Evolutionary conservation across 2,888 invertebrate genomes (phyloP).

Genomic region (Andrena minutula): DNA sequence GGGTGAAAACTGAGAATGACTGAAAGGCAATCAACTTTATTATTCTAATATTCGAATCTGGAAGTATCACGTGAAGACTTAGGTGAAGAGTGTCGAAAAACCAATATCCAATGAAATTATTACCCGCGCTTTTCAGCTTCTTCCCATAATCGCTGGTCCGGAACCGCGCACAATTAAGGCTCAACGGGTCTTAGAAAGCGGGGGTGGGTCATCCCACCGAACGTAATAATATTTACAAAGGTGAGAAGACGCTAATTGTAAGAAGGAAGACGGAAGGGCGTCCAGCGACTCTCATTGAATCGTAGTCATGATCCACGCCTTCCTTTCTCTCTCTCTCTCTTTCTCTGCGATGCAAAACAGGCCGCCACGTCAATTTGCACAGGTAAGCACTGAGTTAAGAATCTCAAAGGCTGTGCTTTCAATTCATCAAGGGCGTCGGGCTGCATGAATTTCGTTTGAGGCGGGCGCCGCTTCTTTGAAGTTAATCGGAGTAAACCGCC

Average conservation of each 20-base stretch:
- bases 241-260: slow-evolving; percentile 60
- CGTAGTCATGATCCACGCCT: neutral
- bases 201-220: slow-evolving; percentile 29
- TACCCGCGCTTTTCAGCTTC: neutral
- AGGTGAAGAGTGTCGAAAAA: neutral
- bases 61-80: neutral
- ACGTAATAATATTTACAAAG: slow-evolving; percentile 43
- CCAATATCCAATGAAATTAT: slow-evolving; percentile 14
- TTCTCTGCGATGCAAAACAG: slow-evolving; percentile 63
- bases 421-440: slow-evolving; percentile 63
- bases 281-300: slow-evolving; percentile 38
- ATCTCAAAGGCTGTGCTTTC: slow-evolving; percentile 66
- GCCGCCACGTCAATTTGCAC: slow-evolving; percentile 66
- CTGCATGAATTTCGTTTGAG: slow-evolving; percentile 64
- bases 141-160: slow-evolving; percentile 3
- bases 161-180: slow-evolving; percentile 35
- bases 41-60: too few relatives aligned
- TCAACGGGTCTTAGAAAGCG: slow-evolving; percentile 24
- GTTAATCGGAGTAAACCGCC: slow-evolving; percentile 64
- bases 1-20: neutral
- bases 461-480: slow-evolving; percentile 55
- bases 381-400: slow-evolving; percentile 68
- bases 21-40: too few relatives aligned
- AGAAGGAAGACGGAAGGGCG: slow-evolving; percentile 41
- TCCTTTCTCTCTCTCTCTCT: neutral